These are phyloP conservation scores for Drosophila melanica DNA, from an alignment of 1,140 invertebrate species.

Conservation along the genomic window DNA sequence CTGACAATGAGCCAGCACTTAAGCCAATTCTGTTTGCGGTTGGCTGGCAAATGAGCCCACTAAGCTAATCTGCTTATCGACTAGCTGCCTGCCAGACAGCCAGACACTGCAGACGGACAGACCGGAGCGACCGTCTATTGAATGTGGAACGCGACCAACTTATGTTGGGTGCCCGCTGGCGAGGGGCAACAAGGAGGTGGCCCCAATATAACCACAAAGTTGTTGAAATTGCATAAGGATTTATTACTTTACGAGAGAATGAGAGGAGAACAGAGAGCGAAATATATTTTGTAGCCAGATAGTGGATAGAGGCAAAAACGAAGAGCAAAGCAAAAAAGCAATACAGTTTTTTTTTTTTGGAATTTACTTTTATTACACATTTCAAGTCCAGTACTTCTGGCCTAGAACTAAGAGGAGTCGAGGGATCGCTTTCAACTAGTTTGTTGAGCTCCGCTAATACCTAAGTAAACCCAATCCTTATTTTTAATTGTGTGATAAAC, in stretches of 20 bases:
- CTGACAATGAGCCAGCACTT: slow-evolving; percentile 49
- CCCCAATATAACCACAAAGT: slow-evolving; percentile 14
- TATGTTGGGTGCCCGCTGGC: background rate
- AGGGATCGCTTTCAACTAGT: no score
- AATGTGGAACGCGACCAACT: slow-evolving; percentile 30
- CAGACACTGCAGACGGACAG: background rate
- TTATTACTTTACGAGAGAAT: slow-evolving; percentile 15
- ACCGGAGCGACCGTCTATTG: background rate
- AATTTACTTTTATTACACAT: no score
- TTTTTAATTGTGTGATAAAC: no score
- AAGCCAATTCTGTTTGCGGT: slow-evolving; percentile 54
- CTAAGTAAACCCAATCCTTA: no score
- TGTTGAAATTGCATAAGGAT: slow-evolving; percentile 41
- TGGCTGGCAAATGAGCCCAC: slow-evolving; percentile 48
- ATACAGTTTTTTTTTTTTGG: no score
- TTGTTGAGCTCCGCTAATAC: no score
- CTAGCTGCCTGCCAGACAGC: slow-evolving; percentile 5
- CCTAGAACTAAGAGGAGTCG: no score
- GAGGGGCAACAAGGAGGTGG: background rate
- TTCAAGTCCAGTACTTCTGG: no score
- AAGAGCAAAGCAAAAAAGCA: no score
- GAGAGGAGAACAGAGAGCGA: background rate
- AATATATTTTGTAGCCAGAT: no score
- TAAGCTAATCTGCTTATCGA: slow-evolving; percentile 55
- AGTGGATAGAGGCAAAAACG: no score